Conservation (phyloP, 2,797 vertebrate genomes). For the Enteromius mattozi region DNA sequence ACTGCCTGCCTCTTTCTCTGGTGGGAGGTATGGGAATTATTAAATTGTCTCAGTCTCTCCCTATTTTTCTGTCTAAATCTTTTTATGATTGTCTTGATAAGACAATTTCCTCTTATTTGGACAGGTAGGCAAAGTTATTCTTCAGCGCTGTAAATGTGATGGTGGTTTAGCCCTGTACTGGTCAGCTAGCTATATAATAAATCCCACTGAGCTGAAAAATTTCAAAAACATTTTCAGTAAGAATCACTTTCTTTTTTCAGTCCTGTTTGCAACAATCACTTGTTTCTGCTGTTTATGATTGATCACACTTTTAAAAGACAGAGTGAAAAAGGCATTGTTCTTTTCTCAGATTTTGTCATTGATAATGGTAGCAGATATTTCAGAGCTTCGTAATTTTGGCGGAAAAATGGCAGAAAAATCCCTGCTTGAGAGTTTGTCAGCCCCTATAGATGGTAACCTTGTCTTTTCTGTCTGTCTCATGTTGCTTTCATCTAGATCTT, state of each 20-base stretch:
- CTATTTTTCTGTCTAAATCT: neutral
- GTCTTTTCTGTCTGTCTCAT: neutral
- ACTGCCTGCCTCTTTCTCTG: neutral
- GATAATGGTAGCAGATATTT: neutral
- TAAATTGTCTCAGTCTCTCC: neutral
- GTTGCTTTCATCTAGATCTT: neutral
- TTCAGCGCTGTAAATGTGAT: neutral
- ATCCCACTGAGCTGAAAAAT: constrained; percentile 1
- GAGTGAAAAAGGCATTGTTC: neutral
- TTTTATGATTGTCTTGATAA: neutral
- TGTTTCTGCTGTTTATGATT: neutral
- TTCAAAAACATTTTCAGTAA: neutral
- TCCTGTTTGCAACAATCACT: neutral
- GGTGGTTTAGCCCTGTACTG: neutral
- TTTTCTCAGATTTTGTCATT: neutral
- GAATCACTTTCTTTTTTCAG: neutral
- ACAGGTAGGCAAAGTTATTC: neutral
- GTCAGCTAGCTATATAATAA: neutral
- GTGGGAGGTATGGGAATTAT: neutral
- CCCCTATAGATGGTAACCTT: neutral
- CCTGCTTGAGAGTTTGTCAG: neutral
- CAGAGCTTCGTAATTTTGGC: neutral
- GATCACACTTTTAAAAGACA: neutral
- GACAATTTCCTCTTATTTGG: no score
- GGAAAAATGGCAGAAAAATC: neutral